phyloP scores from a whole-genome alignment of 2,888 invertebrate species.

The Tillus elongatus region DNA sequence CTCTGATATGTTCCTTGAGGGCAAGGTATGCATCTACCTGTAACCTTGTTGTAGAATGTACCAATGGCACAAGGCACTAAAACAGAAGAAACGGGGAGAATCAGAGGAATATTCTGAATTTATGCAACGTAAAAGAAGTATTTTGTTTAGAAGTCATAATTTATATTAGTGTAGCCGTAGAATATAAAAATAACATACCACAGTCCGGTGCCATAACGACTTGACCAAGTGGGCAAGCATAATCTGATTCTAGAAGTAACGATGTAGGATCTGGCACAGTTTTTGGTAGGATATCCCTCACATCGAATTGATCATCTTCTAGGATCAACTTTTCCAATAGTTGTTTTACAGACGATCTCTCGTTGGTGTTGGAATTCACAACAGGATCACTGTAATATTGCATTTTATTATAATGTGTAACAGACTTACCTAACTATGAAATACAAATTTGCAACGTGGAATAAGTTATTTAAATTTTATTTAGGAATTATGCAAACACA shows the following conservation, averaged over 20 bases:
- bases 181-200: slow-evolving; percentile 50
- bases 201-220: slow-evolving; percentile 91
- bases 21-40: slow-evolving; percentile 73
- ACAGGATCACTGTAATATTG: slow-evolving; percentile 73
- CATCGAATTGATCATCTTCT: slow-evolving; percentile 90
- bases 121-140: too few species aligned
- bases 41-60: slow-evolving; percentile 69
- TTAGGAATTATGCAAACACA: too few species aligned
- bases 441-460: too few species aligned
- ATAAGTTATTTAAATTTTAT: too few species aligned
- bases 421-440: too few species aligned
- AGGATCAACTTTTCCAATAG: slow-evolving; percentile 83
- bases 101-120: too few species aligned
- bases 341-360: slow-evolving; percentile 72
- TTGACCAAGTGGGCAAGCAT: slow-evolving; percentile 86
- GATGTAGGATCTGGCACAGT: slow-evolving; percentile 91
- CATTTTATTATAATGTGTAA: too few species aligned
- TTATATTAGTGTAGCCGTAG: too few species aligned
- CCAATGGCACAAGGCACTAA: slow-evolving; percentile 86
- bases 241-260: slow-evolving; percentile 76
- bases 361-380: slow-evolving; percentile 75
- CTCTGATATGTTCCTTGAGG: slow-evolving; percentile 89
- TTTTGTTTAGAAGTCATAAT: too few species aligned
- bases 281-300: slow-evolving; percentile 85
- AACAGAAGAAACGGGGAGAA: slow-evolving; percentile 19